Evolutionary conservation across 2,113 vertebrate genomes (phyloP).

Genomic region (Micromys minutus): DNA sequence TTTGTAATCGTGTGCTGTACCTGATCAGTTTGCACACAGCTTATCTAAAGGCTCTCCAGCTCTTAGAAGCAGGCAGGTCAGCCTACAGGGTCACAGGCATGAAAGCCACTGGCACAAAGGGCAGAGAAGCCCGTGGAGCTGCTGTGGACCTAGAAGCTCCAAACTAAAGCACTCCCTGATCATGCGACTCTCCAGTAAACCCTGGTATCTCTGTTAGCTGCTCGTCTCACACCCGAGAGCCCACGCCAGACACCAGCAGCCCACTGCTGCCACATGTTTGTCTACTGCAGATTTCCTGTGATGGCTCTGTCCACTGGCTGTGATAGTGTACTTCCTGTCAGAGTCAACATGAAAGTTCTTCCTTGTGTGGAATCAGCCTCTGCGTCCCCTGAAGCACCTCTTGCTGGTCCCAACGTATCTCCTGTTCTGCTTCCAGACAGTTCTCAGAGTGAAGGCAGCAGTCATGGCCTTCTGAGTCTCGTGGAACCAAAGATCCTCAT

Average conservation of each 20-base stretch:
- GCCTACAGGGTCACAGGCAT: neutral
- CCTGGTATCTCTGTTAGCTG: neutral
- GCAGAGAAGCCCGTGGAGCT: neutral
- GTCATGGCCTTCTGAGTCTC: neutral
- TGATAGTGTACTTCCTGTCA: neutral
- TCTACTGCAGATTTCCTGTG: neutral
- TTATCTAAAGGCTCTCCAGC: neutral
- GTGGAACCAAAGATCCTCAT: neutral
- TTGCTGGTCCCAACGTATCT: neutral
- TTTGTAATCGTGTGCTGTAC: neutral
- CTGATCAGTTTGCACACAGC: neutral
- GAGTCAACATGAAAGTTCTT: neutral
- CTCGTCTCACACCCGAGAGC: neutral
- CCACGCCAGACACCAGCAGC: neutral
- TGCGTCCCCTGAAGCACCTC: neutral
- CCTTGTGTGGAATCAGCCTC: neutral
- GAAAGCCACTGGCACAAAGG: neutral
- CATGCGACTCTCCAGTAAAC: neutral
- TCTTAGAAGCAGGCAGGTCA: neutral
- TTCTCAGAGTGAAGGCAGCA: neutral
- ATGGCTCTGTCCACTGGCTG: neutral
- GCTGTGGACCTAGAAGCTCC: neutral
- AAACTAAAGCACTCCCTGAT: neutral
- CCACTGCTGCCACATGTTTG: neutral
- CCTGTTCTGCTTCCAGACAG: neutral